A percentile compares a stretch with the other conserved stretches of the same genome.
Conservation (phyloP, 2,113 vertebrate genomes). For the Sprattus sprattus region DNA sequence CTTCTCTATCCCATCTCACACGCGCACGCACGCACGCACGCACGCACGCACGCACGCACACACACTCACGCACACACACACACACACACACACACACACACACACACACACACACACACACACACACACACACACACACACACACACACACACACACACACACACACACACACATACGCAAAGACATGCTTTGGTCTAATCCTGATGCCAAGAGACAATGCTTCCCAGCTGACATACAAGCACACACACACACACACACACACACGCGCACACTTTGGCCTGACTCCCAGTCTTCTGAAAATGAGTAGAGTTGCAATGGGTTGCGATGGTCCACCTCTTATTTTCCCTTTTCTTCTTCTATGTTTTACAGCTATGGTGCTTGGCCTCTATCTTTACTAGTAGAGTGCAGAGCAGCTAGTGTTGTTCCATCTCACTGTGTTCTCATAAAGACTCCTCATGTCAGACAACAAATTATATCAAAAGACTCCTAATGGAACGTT, state of each 20-base stretch:
- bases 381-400: background rate
- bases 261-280: constrained; percentile 17
- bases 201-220: constrained; percentile 21
- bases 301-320: background rate
- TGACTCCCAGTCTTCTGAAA: constrained; percentile 15
- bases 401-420: background rate
- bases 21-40: background rate
- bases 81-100: too few relatives aligned
- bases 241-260: background rate
- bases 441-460: background rate
- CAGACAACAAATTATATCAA: background rate
- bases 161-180: background rate
- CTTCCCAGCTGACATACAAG: constrained; percentile 3
- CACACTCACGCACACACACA: background rate
- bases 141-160: background rate
- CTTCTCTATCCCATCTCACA: too few relatives aligned
- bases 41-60: background rate
- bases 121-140: background rate
- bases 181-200: background rate
- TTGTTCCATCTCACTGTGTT: background rate
- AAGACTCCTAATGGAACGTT: background rate
- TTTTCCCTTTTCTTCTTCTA: constrained; percentile 6
- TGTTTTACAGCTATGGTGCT: constrained; percentile 11
- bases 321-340: background rate
- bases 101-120: background rate